These are phyloP conservation scores for Hydrochoerus hydrochaeris DNA, from an alignment of 2,113 vertebrate species.

Conservation along the genomic window DNA sequence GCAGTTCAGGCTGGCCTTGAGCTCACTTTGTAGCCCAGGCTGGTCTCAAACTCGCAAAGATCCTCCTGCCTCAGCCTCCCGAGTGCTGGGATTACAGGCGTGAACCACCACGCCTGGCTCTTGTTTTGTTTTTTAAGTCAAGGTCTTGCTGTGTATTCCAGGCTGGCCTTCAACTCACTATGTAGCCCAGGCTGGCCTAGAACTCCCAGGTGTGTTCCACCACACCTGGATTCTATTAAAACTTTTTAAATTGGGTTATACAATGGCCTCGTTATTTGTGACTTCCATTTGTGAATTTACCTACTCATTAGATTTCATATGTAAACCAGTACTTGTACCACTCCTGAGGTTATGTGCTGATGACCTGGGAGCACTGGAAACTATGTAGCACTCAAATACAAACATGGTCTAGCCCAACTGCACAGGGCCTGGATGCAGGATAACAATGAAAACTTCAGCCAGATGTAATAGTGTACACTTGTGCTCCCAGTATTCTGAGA, in stretches of 20 bases:
- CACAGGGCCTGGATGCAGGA: neutral
- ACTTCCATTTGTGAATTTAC: neutral
- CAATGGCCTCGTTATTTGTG: neutral
- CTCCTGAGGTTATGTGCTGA: neutral
- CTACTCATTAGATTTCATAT: neutral
- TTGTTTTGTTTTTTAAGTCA: too few species aligned
- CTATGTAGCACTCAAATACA: rapidly evolving
- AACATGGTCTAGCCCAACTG: rapidly evolving
- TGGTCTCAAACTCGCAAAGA: too few species aligned
- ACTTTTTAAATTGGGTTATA: neutral
- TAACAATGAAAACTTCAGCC: neutral
- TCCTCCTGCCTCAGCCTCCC: too few species aligned
- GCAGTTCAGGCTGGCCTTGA: too few species aligned
- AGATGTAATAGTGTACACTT: neutral
- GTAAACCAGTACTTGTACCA: neutral
- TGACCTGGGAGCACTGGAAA: neutral
- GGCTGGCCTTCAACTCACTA: neutral
- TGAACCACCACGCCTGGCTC: too few species aligned
- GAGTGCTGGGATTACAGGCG: too few species aligned
- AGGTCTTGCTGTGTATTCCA: neutral
- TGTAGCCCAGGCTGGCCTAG: neutral
- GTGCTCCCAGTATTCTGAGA: neutral
- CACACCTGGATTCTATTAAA: neutral
- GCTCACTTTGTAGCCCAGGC: too few species aligned
- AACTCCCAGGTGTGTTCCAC: neutral